phyloP scores from a whole-genome alignment of 2,888 invertebrate species.

The Tricholauxania praeusta region DNA sequence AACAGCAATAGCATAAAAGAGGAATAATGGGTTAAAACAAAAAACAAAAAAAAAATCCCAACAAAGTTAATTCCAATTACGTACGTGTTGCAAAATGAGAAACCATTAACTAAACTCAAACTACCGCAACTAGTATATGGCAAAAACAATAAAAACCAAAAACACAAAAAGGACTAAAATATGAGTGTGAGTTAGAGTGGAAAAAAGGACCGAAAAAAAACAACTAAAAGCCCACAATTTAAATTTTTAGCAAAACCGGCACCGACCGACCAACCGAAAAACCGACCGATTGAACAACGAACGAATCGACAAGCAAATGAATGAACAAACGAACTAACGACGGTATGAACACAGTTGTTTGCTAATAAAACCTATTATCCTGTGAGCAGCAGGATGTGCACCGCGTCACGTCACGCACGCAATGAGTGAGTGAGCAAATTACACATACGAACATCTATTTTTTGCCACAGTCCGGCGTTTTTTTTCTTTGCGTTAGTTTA shows the following conservation, averaged over 20 bases:
- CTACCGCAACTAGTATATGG: conserved; percentile 28
- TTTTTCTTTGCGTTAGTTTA: not conserved
- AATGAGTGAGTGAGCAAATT: conserved; percentile 7
- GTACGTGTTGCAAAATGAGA: conserved; percentile 46
- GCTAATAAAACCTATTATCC: conserved; percentile 34
- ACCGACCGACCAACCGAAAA: too few relatives aligned
- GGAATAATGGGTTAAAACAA: too few relatives aligned
- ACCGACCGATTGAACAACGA: too few relatives aligned
- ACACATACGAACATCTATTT: not conserved
- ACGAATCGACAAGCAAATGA: not conserved
- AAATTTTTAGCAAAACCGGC: too few relatives aligned
- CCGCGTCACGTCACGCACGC: conserved; percentile 11
- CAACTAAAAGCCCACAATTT: not conserved
- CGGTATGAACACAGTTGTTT: conserved; percentile 13
- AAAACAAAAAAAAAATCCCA: not conserved
- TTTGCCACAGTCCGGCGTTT: not conserved
- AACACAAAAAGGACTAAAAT: not conserved
- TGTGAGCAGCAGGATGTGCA: not conserved
- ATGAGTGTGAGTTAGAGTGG: too few relatives aligned
- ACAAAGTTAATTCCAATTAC: conserved; percentile 42
- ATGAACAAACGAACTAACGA: not conserved
- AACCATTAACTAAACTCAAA: conserved; percentile 46
- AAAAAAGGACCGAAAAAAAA: not conserved
- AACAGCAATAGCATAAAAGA: not conserved
- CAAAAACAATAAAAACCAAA: conserved; percentile 22